Evolutionary conservation across 1,140 invertebrate genomes (phyloP), one percentile per base, ranked within the genome.

Genomic region (Drosophila watanabei): DNA sequence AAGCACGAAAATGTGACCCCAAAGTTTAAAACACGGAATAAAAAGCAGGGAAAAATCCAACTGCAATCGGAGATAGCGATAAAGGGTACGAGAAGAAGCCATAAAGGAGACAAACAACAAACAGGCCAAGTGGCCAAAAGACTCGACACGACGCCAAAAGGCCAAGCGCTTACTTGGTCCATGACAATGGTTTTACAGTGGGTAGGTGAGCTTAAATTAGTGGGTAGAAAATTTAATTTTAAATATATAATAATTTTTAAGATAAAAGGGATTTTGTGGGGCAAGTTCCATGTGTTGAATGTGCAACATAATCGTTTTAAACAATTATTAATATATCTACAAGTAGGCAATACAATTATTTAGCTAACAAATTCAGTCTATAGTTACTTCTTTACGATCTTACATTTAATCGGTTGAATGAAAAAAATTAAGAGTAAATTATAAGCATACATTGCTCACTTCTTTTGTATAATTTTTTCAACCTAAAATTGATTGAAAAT

Each of bases 91-190:
- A 82, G 89, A 90, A 90, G 87, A 90, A 90, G 82, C 87, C 76
- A 86, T 90, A 91, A 90, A 90, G 82, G 87, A 90, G 87, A 90
- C 87, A 90, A 91, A 90, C 86, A 91, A 90, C 75, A 78, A 68
- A 68, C 72, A 77, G 82, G 66, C 71, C 81, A 84, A 77, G 37
- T 63, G 68, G 61, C 80, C 75, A 80, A 57, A 48, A 66, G 58
- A 68, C 33, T 66, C 66, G 37, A 43, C 61, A 46, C 71, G 49
- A 68, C 32, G 56, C 69, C 64, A 61, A 73, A 72, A 79, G 69
- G 59, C 65, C 57, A 68, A 78, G 39, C 20, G 54, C n/a, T 57
- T 16, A 46, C 41, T 60, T n/a, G 46, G 28, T 35, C 14, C 76
- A 60, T 65, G 49, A 14, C 33, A 20, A 43, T 11, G 32, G 18